phyloP scores from a whole-genome alignment of 2,797 vertebrate genomes.

The Hybognathus amarus region DNA sequence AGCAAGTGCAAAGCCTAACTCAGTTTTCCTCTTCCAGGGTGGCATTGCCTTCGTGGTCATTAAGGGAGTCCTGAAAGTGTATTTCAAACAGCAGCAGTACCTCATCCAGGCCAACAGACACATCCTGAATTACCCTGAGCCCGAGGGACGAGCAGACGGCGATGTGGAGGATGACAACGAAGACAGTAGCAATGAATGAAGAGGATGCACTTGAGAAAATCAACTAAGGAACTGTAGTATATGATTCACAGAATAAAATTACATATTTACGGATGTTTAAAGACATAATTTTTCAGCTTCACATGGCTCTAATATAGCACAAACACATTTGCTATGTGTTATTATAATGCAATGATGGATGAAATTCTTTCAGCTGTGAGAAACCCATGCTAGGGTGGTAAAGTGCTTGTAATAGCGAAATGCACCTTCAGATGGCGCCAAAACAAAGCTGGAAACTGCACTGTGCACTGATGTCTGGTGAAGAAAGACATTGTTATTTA shows the following conservation, averaged over 20 bases:
- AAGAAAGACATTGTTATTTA: slow-evolving; percentile 20
- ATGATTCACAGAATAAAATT: neutral
- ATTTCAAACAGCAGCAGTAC: slow-evolving; percentile 82
- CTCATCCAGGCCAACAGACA: slow-evolving; percentile 75
- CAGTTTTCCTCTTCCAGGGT: slow-evolving; percentile 66
- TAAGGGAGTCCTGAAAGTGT: slow-evolving; percentile 81
- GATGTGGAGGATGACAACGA: slow-evolving; percentile 65
- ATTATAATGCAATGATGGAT: neutral
- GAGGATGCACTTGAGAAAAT: slow-evolving; percentile 9
- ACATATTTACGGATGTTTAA: slow-evolving; percentile 6
- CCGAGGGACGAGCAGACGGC: slow-evolving; percentile 35
- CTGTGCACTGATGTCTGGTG: slow-evolving; percentile 7
- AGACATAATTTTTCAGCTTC: slow-evolving; percentile 21
- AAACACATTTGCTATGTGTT: slow-evolving; percentile 28
- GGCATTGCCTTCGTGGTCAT: slow-evolving; percentile 79
- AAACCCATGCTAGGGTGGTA: neutral
- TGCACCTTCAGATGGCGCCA: slow-evolving; percentile 18
- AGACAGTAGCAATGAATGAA: slow-evolving; percentile 73
- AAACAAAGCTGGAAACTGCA: slow-evolving; percentile 15
- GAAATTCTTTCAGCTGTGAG: neutral
- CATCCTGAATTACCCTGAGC: slow-evolving; percentile 78
- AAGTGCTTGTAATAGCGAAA: slow-evolving; percentile 32
- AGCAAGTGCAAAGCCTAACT: neutral
- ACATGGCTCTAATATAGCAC: slow-evolving; percentile 5
- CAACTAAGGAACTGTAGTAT: slow-evolving; percentile 29